Evolutionary conservation across 2,888 invertebrate genomes (phyloP).

Genomic region (Melinaea marsaeus): DNA sequence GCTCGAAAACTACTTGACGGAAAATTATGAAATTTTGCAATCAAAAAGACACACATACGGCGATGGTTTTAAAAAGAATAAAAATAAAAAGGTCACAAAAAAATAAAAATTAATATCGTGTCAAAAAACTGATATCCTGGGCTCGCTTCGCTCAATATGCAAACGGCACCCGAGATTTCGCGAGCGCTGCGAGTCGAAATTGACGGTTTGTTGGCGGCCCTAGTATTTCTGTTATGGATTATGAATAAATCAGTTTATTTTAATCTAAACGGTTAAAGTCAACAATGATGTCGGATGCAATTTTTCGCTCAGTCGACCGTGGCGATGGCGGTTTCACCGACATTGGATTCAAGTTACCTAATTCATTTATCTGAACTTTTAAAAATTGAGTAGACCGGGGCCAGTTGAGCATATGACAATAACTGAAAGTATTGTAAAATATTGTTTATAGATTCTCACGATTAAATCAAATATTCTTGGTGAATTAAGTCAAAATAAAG

Average conservation of each 20-base stretch:
- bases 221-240: constrained; percentile 4
- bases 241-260: constrained; percentile 10
- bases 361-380: constrained; percentile 58
- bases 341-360: constrained; percentile 69
- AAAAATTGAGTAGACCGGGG: neutral
- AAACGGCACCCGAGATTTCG: no score
- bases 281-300: constrained; percentile 58
- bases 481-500: no score
- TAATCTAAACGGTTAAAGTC: constrained; percentile 53
- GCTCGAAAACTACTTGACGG: no score
- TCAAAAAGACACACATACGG: no score
- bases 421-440: no score
- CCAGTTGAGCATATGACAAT: neutral
- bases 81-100: no score
- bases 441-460: neutral
- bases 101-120: no score
- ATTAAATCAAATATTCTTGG: no score
- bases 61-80: no score
- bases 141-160: no score
- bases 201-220: neutral
- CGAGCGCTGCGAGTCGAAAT: neutral
- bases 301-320: constrained; percentile 66
- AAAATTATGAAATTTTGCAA: no score
- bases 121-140: no score
- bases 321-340: constrained; percentile 61